Base-by-base conservation (phyloP, 2,113 vertebrate species). In the Percina caprodes region DNA sequence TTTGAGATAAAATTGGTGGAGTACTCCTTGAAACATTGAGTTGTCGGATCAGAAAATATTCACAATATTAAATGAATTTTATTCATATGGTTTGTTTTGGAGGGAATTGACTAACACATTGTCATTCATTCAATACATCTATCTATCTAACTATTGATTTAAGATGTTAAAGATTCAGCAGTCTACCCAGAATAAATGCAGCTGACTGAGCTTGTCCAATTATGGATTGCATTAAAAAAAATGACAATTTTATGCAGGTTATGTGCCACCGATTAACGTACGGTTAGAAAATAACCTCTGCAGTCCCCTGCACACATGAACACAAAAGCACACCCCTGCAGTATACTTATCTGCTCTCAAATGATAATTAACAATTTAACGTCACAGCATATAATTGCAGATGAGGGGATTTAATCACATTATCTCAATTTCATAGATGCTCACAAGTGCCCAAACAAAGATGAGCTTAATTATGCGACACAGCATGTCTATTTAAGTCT, bases 391-490 rank as follows among this genome's bases (percentile, higher is more conserved):
- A 80, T 87, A 86, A 91, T 91, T 88, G 85, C 73, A 84, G 82
- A 87, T 58, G 66, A 76, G 63, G 71, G 49, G 54, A 90, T 87
- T 89, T 88, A 90, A 91, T 93, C 87, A 56, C 86, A 88, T 86
- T 86, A 89, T 87, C 83, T 81, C 42, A 69, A 86, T 90, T 92
- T 85, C 79, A 77, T 24, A 81, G 84, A 5, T 48, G 52, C 52
- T 88, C 70, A 69, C 77, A 83, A 73, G 72, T 70, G 82, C 84
- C 77, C 60, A 80, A 88, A 86, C 65, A 87, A 77, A 84, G 68
- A 51, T 2, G 23, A 9, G 77, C 80, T 70, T 69, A 24, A 26
- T 73, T 11, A 26, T 12, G 66, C 52, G 12, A 33, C 7, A 3
- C 51, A 9, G 52, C 46, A 0, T 16, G 58, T 74, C 60, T 65